Percentiles rank a stretch among this genome's conserved stretches.
These are phyloP conservation scores for Melanogrammus aeglefinus DNA, from an alignment of 2,797 vertebrate genomes.

Conservation along the genomic window DNA sequence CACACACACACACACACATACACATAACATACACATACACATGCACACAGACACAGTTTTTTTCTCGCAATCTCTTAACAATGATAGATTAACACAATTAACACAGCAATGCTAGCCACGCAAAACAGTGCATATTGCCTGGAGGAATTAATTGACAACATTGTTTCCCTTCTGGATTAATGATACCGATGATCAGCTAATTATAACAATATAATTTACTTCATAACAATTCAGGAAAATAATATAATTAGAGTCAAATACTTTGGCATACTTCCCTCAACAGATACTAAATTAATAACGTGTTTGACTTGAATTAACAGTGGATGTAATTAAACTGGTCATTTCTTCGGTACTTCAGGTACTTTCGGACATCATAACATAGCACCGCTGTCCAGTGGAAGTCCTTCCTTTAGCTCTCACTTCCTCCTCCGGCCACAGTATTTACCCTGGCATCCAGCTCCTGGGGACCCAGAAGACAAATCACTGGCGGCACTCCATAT, in stretches of 20 bases:
- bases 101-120: background rate
- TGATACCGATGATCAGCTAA: conserved; percentile 1
- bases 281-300: conserved; percentile 2
- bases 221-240: background rate
- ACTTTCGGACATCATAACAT: conserved; percentile 89
- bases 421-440: conserved; percentile 91
- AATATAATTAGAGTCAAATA: conserved; percentile 24
- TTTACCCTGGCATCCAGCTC: conserved; percentile 82
- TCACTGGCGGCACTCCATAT: background rate
- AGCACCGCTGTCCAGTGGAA: conserved; percentile 96
- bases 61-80: conserved; percentile 8
- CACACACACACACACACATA: background rate
- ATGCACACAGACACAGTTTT: background rate
- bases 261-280: conserved; percentile 16
- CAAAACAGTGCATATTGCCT: conserved; percentile 17
- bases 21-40: background rate
- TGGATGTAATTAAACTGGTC: conserved; percentile 15
- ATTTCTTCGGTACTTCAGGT: conserved; percentile 55
- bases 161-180: conserved; percentile 38
- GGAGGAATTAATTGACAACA: conserved; percentile 55
- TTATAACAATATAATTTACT: background rate
- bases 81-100: background rate
- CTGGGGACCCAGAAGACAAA: conserved; percentile 52
- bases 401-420: conserved; percentile 76
- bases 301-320: background rate